Conservation (phyloP, 2,888 invertebrate genomes). For the Volucella inflata region DNA sequence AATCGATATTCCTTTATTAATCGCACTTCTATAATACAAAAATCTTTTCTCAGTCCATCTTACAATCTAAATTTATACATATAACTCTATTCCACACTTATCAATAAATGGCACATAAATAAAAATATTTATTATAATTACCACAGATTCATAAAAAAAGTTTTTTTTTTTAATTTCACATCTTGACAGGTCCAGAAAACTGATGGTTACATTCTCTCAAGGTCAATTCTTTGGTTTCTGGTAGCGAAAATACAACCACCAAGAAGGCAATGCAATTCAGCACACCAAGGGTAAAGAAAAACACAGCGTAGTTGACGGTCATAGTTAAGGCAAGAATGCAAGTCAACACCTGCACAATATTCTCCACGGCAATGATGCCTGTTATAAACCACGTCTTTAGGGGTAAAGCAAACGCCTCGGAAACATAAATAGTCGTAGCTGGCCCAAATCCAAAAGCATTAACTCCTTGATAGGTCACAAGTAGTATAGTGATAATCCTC, state of each 20-base stretch:
- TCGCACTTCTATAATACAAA: background rate
- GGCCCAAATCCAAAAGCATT: constrained; percentile 80
- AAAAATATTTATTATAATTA: constrained; percentile 6
- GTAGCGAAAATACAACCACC: constrained; percentile 79
- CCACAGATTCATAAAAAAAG: constrained; percentile 14
- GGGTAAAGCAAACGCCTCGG: constrained; percentile 80
- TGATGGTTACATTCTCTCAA: constrained; percentile 78
- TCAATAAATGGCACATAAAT: constrained; percentile 62
- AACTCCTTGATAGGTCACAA: constrained; percentile 80
- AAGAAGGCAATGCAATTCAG: constrained; percentile 79
- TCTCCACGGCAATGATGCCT: constrained; percentile 78
- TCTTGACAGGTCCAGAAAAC: constrained; percentile 29
- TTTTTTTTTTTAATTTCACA: background rate
- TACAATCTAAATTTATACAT: background rate
- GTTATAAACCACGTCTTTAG: constrained; percentile 80
- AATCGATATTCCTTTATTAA: background rate
- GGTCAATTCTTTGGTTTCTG: constrained; percentile 80
- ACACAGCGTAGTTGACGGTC: constrained; percentile 76
- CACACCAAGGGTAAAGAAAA: constrained; percentile 80
- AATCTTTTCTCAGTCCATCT: too few species aligned
- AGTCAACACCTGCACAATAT: constrained; percentile 79
- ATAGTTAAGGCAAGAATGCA: constrained; percentile 77
- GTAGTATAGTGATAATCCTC: constrained; percentile 78
- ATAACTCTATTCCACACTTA: constrained; percentile 1
- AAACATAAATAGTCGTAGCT: constrained; percentile 79